Evolutionary conservation across 53 echinoderm and acorn worm species (phyloP), one percentile per base, ranked within the genome.

Genomic region (Arbacia lixula): DNA sequence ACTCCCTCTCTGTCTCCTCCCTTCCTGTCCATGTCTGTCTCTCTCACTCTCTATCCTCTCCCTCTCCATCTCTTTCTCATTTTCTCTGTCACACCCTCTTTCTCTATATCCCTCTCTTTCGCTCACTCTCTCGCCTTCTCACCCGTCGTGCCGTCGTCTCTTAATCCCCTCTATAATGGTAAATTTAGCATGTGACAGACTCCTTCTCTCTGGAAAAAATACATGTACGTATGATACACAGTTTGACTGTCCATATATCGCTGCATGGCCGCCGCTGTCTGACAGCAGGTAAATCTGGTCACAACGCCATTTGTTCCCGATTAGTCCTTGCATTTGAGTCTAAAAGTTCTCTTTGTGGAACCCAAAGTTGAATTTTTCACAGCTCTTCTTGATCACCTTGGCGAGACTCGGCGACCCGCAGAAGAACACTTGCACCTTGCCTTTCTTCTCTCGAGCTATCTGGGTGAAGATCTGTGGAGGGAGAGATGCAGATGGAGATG

Each of bases 281-380:
- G n/a, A n/a, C n/a, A n/a, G n/a, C n/a, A n/a, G n/a, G n/a, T n/a
- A n/a, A n/a, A n/a, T n/a, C n/a, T n/a, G n/a, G n/a, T n/a, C n/a
- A n/a, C n/a, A n/a, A n/a, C n/a, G n/a, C n/a, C n/a, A n/a, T n/a
- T n/a, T n/a, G n/a, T n/a, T n/a, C n/a, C n/a, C n/a, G n/a, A n/a
- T n/a, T n/a, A n/a, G n/a, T n/a, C n/a, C n/a, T n/a, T n/a, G n/a
- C n/a, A n/a, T n/a, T n/a, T 9, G 14, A 20, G 28, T 49, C 46
- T 88, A 98, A 65, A 98, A 98, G 92, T 98, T 98, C 53, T 98
- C 98, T 67, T 98, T 98, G 88, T 90, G 93, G 78, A 98, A 98
- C 17, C 90, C 81, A 71, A 94, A 98, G 49, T 90, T 87, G 64
- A 84, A 94, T 42, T 90, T 94, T 62, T 90, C 92, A 63, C 98